A percentile compares a stretch with the other conserved stretches of the same genome.
Conservation (phyloP, 2,113 vertebrate species). For the Pyrgilauda ruficollis region DNA sequence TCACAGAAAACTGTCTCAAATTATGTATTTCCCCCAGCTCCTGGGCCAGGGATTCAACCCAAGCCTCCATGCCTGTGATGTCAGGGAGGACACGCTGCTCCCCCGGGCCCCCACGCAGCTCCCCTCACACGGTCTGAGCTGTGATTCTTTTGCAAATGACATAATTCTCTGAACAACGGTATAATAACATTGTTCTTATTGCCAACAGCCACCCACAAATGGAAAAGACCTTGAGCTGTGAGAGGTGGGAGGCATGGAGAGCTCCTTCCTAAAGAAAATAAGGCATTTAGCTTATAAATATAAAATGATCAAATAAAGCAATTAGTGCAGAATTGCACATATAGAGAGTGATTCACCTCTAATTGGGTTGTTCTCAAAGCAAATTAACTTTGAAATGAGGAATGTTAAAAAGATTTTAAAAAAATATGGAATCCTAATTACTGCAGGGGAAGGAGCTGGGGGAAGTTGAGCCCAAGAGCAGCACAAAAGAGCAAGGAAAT, state of each 20-base stretch:
- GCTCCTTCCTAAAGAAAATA: slow-evolving; percentile 11
- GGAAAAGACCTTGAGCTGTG: background rate
- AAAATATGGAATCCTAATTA: background rate
- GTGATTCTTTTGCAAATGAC: background rate
- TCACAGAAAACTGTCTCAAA: background rate
- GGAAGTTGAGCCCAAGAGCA: background rate
- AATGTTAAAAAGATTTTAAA: background rate
- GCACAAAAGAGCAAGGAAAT: background rate
- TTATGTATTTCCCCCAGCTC: background rate
- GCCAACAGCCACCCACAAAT: background rate
- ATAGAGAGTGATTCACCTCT: slow-evolving; percentile 34
- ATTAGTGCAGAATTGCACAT: slow-evolving; percentile 23
- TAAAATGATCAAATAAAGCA: slow-evolving; percentile 38
- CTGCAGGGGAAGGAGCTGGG: background rate
- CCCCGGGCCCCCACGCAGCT: rapidly evolving
- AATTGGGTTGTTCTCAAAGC: slow-evolving; percentile 39
- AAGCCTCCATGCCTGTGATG: rapidly evolving
- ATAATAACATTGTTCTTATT: background rate
- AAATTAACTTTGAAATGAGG: slow-evolving; percentile 46
- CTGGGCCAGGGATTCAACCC: background rate
- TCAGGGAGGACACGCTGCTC: background rate
- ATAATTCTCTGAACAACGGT: background rate
- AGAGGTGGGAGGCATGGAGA: background rate
- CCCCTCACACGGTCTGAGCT: background rate
- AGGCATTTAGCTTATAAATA: slow-evolving; percentile 43